Base-by-base conservation (phyloP, 1,140 invertebrate genomes). In the Plutomurus gul region DNA sequence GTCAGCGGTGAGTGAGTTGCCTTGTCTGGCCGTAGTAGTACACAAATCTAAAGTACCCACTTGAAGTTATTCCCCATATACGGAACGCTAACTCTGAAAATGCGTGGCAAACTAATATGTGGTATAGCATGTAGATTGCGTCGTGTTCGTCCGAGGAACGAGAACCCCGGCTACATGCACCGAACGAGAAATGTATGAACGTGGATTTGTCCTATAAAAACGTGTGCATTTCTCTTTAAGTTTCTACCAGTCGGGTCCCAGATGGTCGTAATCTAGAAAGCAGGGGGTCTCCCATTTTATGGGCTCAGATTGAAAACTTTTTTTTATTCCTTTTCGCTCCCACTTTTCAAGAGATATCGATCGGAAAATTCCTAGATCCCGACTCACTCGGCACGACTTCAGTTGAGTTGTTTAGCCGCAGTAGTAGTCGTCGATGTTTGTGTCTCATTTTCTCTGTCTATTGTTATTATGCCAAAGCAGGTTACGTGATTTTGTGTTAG, bases 241-340 rank as follows among this genome's bases (percentile, higher is more conserved):
- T 25, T 40, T 74, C 40, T 43, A 22, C 46, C 56, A 65, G 27
- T 30, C 56, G 82, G 80, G 82, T 83, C 82, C 71, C 82, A 83
- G 82, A 81, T 83, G 82, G 77, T 83, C 80, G 82, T 83, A 81
- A 83, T 83, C 82, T 83, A 81, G 77, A 71, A 80, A 73, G 73
- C 77, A 78, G 82, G 82, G 79, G 82, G 79, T 78, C 76, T 77
- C 75, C 74, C 82, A 81, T 80, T 83, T 83, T 81, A 81, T 81
- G 80, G 72, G 46, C 79, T 80, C 65, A 79, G 80, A 83, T 83
- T 83, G 82, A 83, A 83, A 83, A 81, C 74, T 83, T 83, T 83
- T n/a, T n/a, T 71, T 76, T 75, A 27, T 78, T 81, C 56, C 70
- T 70, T 47, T 60, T 81, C 39, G 36, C 40, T 73, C 56, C 56